Evolutionary conservation across 2,113 vertebrate genomes (phyloP), one percentile per base, ranked within the genome.

Genomic region (Stegastes partitus): DNA sequence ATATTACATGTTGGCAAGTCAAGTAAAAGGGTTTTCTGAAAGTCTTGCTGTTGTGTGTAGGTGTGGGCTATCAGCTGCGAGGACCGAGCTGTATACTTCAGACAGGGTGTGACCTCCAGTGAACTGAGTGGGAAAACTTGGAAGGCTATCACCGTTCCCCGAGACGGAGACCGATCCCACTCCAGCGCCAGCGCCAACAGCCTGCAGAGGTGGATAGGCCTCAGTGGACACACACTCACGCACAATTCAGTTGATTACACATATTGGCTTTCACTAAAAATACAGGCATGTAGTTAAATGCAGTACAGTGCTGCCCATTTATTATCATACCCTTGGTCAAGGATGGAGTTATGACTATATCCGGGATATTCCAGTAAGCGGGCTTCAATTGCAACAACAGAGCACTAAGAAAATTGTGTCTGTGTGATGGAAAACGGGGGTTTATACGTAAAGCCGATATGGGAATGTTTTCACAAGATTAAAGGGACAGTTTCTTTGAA

Each of bases 111-210:
- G 69, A 99, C 97, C 3, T 93, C 94, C 16, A 97, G 94, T 18
- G 98, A 99, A 86, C 95, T 99, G 67, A 99, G 97, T 1, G 98
- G 98, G n/a, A 99, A 99, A 90, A 94, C 95, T 0, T 99, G 98
- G 98, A 98, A 95, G 82, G 93, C 93, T 19, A 93, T 99, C 16
- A 82, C 90, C 0, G 93, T 93, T 49, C 84, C 93, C 66, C 83
- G 95, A 81, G 97, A 98, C 19, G 85, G 91, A n/a, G 97, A 99
- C 78, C 93, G 94, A 42, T 97, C 97, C 0, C 95, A 96, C 74
- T 96, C 95, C 0, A 96, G 96, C 9, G 83, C 91, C 73, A 98
- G 98, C 77, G 91, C 94, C 0, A 95, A 89, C 15, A 98, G 97
- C 79, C 93, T 97, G 62, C 95, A 96, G 81, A 99, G 98, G 98